phyloP scores from a whole-genome alignment of 2,113 vertebrate species.

The Corythoichthys haematopterus region DNA sequence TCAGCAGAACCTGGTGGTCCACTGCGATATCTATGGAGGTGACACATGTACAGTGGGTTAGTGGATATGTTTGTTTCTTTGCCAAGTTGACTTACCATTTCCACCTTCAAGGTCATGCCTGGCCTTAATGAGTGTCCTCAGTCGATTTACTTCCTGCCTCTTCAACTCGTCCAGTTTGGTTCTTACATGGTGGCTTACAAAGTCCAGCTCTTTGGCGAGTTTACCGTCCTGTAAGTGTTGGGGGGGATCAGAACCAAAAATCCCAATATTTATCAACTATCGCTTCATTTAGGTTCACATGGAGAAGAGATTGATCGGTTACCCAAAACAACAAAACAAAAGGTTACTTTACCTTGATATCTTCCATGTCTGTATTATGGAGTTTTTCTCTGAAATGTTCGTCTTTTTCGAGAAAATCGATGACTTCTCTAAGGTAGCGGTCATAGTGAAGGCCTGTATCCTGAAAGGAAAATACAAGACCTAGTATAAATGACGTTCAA shows the following conservation, averaged over 20 bases:
- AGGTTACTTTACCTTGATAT: slow-evolving; percentile 80
- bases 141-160: slow-evolving; percentile 89
- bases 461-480: slow-evolving; percentile 61
- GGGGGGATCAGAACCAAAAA: not conserved
- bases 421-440: slow-evolving; percentile 95
- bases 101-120: slow-evolving; percentile 89
- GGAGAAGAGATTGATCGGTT: not conserved
- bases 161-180: slow-evolving; percentile 94
- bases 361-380: slow-evolving; percentile 95
- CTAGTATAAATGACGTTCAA: not conserved
- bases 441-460: slow-evolving; percentile 98
- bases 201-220: slow-evolving; percentile 91
- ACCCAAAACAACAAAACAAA: not conserved
- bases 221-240: slow-evolving; percentile 79
- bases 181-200: slow-evolving; percentile 92
- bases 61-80: not conserved
- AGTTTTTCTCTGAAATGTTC: slow-evolving; percentile 96
- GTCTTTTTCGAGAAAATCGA: slow-evolving; percentile 97
- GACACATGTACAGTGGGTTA: not conserved
- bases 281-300: not conserved
- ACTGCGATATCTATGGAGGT: slow-evolving; percentile 65
- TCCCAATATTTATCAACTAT: not conserved
- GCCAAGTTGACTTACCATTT: slow-evolving; percentile 59
- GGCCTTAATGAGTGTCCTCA: slow-evolving; percentile 92
- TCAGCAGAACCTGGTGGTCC: slow-evolving; percentile 88